These are phyloP conservation scores for Bufotes viridis DNA, from an alignment of 2,797 vertebrate species.

Conservation along the genomic window DNA sequence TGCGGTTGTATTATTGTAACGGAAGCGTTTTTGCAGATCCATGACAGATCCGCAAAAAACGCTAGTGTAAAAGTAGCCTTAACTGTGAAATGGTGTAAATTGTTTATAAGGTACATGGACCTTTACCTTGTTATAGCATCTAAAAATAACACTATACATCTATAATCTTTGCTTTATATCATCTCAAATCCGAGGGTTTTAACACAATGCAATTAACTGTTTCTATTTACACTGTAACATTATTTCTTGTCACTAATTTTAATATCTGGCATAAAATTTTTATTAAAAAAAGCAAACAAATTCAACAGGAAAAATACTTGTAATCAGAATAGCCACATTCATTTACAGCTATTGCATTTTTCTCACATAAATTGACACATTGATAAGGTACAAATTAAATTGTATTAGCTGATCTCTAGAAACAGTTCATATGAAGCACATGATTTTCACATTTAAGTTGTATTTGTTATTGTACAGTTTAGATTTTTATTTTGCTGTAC, in stretches of 20 bases:
- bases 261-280: neutral
- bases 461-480: neutral
- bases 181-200: too few relatives aligned
- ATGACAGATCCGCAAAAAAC: too few relatives aligned
- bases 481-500: too few relatives aligned
- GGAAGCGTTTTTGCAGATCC: too few relatives aligned
- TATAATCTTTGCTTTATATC: too few relatives aligned
- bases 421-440: neutral
- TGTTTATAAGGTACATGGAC: too few relatives aligned
- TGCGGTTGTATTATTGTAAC: too few relatives aligned
- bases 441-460: neutral
- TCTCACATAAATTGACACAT: neutral
- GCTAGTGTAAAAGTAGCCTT: too few relatives aligned
- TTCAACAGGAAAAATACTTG: neutral
- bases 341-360: constrained; percentile 4
- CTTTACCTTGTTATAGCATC: too few relatives aligned
- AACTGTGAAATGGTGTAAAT: too few relatives aligned
- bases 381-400: neutral
- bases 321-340: neutral
- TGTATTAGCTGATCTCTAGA: neutral
- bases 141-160: too few relatives aligned
- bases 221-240: neutral
- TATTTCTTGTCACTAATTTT: neutral
- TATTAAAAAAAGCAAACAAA: neutral
- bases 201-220: too few relatives aligned